Evolutionary conservation across 2,888 invertebrate species (phyloP).

Genomic region (Athalia circularis): DNA sequence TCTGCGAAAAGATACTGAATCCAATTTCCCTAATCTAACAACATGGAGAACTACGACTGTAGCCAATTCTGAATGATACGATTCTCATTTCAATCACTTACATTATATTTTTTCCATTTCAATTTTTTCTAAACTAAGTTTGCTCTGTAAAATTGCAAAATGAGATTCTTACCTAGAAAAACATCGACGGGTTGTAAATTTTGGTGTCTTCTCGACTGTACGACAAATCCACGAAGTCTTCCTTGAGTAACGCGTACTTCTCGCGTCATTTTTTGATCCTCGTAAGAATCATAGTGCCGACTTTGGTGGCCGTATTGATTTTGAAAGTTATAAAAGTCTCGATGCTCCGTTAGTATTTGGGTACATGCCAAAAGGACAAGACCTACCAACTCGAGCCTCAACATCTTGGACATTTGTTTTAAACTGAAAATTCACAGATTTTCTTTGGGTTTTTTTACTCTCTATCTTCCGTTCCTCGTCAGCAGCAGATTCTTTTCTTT

Average conservation of each 20-base stretch:
- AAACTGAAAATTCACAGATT: not conserved
- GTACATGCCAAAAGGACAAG: constrained; percentile 67
- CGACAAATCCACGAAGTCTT: constrained; percentile 81
- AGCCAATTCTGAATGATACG: too few species aligned
- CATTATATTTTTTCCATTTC: too few species aligned
- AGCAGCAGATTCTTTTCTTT: not conserved
- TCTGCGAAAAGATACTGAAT: not conserved
- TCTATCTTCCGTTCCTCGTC: not conserved
- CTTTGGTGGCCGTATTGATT: constrained; percentile 61
- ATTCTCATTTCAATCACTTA: too few species aligned
- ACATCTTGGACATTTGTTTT: constrained; percentile 62
- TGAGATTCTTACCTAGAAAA: constrained; percentile 77
- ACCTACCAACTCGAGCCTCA: constrained; percentile 65
- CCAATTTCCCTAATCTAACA: not conserved
- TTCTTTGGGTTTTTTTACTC: not conserved
- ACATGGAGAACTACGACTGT: too few species aligned
- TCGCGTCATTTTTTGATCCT: constrained; percentile 75
- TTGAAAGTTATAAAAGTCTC: constrained; percentile 59
- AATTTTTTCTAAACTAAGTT: not conserved
- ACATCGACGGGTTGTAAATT: constrained; percentile 83
- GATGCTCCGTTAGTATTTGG: constrained; percentile 68
- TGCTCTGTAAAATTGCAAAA: not conserved
- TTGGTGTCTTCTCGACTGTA: constrained; percentile 79
- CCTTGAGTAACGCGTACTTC: constrained; percentile 83
- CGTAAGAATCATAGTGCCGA: constrained; percentile 54